Conservation (phyloP, 37 sponge, comb jelly and placozoan species). For the Aplysina aerophoba region DNA sequence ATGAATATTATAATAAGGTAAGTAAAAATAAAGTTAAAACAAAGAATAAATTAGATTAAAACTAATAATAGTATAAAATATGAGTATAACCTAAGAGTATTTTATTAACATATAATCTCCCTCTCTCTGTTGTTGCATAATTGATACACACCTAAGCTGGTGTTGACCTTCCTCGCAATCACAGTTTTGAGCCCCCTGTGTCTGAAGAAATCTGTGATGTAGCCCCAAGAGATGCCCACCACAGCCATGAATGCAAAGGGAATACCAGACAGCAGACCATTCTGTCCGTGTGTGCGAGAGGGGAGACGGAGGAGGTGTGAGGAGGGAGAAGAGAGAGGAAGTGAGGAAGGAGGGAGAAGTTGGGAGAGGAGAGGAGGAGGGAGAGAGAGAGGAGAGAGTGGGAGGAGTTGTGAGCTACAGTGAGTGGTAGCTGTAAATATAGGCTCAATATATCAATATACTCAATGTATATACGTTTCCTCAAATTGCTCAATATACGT, state of each 20-base stretch:
- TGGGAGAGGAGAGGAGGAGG: neutral
- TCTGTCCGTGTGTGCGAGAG: constrained; percentile 5
- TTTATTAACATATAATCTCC: no score
- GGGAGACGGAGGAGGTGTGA: constrained; percentile 3
- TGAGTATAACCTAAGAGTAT: no score
- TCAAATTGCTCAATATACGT: no score
- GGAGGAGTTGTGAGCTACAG: constrained; percentile 8
- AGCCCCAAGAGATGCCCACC: constrained; percentile 45
- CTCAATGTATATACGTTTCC: no score
- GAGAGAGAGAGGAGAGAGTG: neutral
- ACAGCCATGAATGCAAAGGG: constrained; percentile 60
- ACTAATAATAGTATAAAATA: no score
- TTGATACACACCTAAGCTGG: constrained; percentile 40
- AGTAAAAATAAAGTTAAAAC: no score
- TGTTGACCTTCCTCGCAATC: constrained; percentile 66
- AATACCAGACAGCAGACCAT: constrained; percentile 80
- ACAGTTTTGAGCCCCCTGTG: constrained; percentile 51
- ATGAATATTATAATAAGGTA: no score
- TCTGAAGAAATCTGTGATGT: constrained; percentile 69
- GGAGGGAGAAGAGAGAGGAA: neutral
- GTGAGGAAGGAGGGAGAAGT: neutral
- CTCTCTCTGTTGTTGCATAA: no score
- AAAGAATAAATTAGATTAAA: no score
- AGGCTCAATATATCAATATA: no score
- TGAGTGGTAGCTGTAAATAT: no score